phyloP scores from a whole-genome alignment of 2,113 vertebrate genomes.

The Cyanistes caeruleus region DNA sequence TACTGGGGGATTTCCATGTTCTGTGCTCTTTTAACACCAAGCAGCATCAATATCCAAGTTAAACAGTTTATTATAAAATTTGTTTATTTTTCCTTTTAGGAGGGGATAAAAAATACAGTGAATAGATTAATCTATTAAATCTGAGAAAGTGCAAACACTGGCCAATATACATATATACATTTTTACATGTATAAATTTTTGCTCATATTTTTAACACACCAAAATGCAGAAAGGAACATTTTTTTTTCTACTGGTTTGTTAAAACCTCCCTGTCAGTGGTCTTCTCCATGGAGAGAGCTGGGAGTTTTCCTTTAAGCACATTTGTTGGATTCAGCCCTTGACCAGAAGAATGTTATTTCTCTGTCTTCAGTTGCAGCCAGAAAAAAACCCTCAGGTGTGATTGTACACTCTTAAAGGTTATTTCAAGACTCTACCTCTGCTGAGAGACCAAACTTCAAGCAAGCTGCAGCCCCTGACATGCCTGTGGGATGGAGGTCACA shows the following conservation, averaged over 20 bases:
- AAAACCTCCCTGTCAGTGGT: not conserved
- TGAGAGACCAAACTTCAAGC: not conserved
- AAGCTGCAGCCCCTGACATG: not conserved
- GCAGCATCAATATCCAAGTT: not conserved
- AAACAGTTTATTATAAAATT: not conserved
- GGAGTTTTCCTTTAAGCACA: not conserved
- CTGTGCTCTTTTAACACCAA: not conserved
- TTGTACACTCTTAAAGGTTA: not conserved
- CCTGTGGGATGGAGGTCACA: accelerated
- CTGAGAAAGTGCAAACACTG: not conserved
- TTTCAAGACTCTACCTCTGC: not conserved
- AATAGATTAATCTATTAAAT: not conserved
- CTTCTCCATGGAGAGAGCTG: not conserved
- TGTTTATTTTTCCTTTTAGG: not conserved
- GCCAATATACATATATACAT: not conserved
- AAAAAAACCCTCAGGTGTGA: not conserved
- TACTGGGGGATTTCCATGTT: not conserved
- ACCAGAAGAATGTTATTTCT: not conserved
- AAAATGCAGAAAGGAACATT: not conserved
- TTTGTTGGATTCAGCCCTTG: not conserved
- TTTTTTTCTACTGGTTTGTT: not conserved
- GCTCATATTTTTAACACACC: not conserved
- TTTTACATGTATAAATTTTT: not conserved
- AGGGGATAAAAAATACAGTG: not conserved
- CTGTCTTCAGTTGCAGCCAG: not conserved